These are phyloP conservation scores for Lutjanus erythropterus DNA, from an alignment of 2,113 vertebrate genomes.

Conservation along the genomic window DNA sequence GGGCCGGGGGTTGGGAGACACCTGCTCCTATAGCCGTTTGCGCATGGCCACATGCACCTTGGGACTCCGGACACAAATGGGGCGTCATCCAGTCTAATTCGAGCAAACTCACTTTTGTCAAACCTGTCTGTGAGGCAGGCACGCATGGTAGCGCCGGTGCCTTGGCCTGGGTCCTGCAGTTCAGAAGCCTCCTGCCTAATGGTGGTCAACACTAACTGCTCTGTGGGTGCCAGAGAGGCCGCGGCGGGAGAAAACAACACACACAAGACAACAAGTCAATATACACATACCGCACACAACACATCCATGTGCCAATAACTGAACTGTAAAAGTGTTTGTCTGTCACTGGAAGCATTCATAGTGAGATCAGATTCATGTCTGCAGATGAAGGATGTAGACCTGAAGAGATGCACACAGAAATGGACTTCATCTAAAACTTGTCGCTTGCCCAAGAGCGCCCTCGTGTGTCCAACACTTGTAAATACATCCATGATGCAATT, in stretches of 20 bases:
- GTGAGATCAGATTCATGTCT: slow-evolving; percentile 23
- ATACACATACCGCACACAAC: slow-evolving; percentile 56
- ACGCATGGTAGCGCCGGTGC: slow-evolving; percentile 79
- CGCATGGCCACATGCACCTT: slow-evolving; percentile 77
- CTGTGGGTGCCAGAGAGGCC: slow-evolving; percentile 78
- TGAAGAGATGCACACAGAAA: slow-evolving; percentile 10
- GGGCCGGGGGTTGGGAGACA: slow-evolving; percentile 65
- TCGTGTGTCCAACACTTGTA: slow-evolving; percentile 56
- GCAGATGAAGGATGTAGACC: slow-evolving; percentile 7
- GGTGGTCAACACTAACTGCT: slow-evolving; percentile 89
- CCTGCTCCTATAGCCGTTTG: slow-evolving; percentile 52
- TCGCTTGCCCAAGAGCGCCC: slow-evolving; percentile 62
- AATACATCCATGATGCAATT: slow-evolving; percentile 42
- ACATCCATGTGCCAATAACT: slow-evolving; percentile 28
- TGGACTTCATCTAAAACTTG: slow-evolving; percentile 7
- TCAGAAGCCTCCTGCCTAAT: slow-evolving; percentile 86
- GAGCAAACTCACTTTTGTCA: slow-evolving; percentile 88
- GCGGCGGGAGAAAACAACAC: slow-evolving; percentile 81
- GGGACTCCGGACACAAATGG: slow-evolving; percentile 53
- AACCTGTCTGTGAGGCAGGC: slow-evolving; percentile 85
- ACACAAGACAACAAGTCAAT: slow-evolving; percentile 76
- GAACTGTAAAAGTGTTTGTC: slow-evolving; percentile 41
- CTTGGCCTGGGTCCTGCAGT: slow-evolving; percentile 80
- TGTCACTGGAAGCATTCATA: slow-evolving; percentile 23
- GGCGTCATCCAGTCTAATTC: slow-evolving; percentile 71